These are phyloP conservation scores for Xiphias gladius DNA, from an alignment of 2,113 vertebrate genomes.

Conservation along the genomic window DNA sequence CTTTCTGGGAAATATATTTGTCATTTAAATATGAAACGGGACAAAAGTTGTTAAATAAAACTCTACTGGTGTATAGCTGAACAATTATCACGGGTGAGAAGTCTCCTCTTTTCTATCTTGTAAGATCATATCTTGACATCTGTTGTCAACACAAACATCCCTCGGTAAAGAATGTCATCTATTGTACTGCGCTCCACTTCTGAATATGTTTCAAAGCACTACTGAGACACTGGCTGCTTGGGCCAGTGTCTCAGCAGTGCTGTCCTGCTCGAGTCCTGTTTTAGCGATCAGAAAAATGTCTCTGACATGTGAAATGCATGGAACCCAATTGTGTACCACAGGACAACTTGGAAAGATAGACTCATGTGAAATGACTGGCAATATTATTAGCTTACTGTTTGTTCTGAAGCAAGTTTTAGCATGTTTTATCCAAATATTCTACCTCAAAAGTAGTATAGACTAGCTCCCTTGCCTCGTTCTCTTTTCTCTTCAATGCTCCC, in stretches of 20 bases:
- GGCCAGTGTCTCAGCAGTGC: too few species aligned
- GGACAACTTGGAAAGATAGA: too few species aligned
- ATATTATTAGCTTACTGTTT: not conserved
- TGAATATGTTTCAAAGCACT: too few species aligned
- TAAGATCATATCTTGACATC: not conserved
- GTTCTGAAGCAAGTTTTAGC: not conserved
- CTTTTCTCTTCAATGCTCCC: too few species aligned
- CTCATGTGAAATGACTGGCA: not conserved
- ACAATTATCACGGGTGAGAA: not conserved
- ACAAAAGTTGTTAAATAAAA: not conserved
- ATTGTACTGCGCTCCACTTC: not conserved
- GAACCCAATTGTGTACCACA: not conserved
- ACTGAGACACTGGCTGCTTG: too few species aligned
- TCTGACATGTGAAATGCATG: not conserved
- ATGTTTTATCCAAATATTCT: not conserved
- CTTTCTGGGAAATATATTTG: slow-evolving; percentile 17
- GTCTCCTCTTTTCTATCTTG: too few species aligned
- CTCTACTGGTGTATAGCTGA: not conserved
- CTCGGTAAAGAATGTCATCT: not conserved
- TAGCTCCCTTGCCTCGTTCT: not conserved
- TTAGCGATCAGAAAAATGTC: not conserved
- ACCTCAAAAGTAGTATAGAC: too few species aligned
- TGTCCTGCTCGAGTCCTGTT: not conserved
- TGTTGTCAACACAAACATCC: not conserved
- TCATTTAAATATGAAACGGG: slow-evolving; percentile 15